These are phyloP conservation scores for Chrysocyon brachyurus DNA, from an alignment of 2,797 vertebrate genomes.

Conservation along the genomic window DNA sequence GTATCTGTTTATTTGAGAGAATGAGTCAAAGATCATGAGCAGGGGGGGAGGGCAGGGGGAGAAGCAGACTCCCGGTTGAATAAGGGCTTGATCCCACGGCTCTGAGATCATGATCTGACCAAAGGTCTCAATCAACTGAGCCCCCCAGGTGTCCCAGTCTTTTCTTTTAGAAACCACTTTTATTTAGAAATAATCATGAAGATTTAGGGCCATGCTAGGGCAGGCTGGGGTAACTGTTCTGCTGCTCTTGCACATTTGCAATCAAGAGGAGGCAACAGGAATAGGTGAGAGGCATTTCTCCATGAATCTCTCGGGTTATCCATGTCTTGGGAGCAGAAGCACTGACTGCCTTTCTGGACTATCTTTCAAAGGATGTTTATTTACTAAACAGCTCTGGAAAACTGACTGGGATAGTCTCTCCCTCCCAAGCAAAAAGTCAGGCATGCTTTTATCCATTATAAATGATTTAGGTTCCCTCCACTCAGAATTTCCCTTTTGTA, in stretches of 20 bases:
- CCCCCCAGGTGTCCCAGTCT: neutral
- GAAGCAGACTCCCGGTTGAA: too few species aligned
- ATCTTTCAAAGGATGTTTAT: neutral
- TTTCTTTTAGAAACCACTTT: neutral
- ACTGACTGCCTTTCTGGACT: neutral
- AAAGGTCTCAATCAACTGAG: too few species aligned
- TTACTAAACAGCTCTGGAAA: neutral
- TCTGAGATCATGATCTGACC: too few species aligned
- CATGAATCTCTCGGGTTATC: neutral
- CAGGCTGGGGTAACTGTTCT: neutral
- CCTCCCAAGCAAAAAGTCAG: conserved; percentile 1
- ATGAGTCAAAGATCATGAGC: too few species aligned
- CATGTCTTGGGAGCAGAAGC: neutral
- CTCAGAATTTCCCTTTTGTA: neutral
- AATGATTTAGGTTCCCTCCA: neutral
- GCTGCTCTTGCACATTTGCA: neutral
- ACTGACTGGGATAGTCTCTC: neutral
- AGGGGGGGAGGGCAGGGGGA: too few species aligned
- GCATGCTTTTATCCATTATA: neutral
- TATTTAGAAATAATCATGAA: neutral
- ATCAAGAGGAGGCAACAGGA: neutral
- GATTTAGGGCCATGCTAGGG: neutral
- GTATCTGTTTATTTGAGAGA: too few species aligned
- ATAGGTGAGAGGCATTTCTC: neutral
- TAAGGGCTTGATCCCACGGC: too few species aligned